These are phyloP conservation scores for Caretta caretta DNA, from an alignment of 2,113 vertebrate genomes.

Conservation along the genomic window DNA sequence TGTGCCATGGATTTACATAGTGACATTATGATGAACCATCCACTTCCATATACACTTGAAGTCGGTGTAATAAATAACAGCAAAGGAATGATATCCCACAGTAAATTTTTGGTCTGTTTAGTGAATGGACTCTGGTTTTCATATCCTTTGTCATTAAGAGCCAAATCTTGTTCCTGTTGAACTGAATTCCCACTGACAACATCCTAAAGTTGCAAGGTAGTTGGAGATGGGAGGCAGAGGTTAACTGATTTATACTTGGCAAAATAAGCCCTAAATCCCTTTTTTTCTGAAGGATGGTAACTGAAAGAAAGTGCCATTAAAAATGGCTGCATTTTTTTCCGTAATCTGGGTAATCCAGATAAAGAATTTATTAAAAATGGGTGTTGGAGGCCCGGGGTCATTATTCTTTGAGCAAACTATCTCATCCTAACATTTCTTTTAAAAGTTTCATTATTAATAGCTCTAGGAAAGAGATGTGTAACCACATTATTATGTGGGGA, in stretches of 20 bases:
- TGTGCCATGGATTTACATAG: background rate
- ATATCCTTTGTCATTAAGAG: background rate
- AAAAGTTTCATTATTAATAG: background rate
- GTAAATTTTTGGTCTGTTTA: background rate
- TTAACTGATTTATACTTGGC: background rate
- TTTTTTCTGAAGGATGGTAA: background rate
- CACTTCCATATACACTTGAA: conserved; percentile 1
- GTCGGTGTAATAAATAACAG: background rate
- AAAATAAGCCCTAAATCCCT: background rate
- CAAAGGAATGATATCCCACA: background rate
- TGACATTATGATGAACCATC: background rate
- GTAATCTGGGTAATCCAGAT: background rate
- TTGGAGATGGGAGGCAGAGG: background rate
- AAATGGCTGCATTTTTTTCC: background rate
- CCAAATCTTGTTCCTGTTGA: background rate
- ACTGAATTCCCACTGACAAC: background rate
- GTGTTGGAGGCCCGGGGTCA: background rate
- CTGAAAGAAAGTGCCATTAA: background rate
- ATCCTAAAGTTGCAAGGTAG: background rate
- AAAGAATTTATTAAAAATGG: background rate
- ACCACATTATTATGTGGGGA: background rate
- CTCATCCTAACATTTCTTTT: background rate
- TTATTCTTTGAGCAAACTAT: background rate
- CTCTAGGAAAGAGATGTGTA: background rate
- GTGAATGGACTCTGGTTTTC: background rate